A percentile compares a stretch with the other conserved stretches of the same genome.
phyloP scores from a whole-genome alignment of 1,140 invertebrate species.

The Oreohelix idahoensis region DNA sequence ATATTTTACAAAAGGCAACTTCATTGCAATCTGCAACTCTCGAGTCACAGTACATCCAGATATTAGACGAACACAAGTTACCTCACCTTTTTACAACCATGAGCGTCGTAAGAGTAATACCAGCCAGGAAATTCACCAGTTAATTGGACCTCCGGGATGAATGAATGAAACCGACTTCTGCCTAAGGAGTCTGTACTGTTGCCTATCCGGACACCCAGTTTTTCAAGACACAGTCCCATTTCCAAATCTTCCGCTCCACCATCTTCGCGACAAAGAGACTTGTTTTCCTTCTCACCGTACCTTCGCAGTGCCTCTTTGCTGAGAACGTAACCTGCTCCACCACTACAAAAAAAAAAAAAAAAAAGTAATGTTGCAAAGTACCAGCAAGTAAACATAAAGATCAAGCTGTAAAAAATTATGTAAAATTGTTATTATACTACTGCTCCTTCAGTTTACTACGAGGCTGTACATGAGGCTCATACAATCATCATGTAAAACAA shows the following conservation, averaged over 20 bases:
- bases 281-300: slow-evolving; percentile 70
- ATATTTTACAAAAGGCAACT: too few species aligned
- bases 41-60: too few species aligned
- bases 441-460: too few species aligned
- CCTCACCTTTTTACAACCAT: not conserved
- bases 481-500: too few species aligned
- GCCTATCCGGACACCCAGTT: not conserved
- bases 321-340: slow-evolving; percentile 84
- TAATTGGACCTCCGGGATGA: not conserved
- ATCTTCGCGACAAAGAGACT: slow-evolving; percentile 77
- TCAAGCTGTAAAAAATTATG: too few species aligned
- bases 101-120: not conserved
- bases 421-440: too few species aligned
- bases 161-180: slow-evolving; percentile 1
- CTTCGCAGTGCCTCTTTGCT: slow-evolving; percentile 75
- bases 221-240: slow-evolving; percentile 88
- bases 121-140: not conserved
- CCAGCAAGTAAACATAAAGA: too few species aligned
- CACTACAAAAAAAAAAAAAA: slow-evolving; percentile 51
- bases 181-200: slow-evolving; percentile 7
- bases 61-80: too few species aligned
- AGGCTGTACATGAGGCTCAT: too few species aligned
- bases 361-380: too few species aligned
- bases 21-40: too few species aligned
- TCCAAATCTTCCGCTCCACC: slow-evolving; percentile 92